These are phyloP conservation scores for Protonibea diacanthus DNA, from an alignment of 2,797 vertebrate species.

Conservation along the genomic window DNA sequence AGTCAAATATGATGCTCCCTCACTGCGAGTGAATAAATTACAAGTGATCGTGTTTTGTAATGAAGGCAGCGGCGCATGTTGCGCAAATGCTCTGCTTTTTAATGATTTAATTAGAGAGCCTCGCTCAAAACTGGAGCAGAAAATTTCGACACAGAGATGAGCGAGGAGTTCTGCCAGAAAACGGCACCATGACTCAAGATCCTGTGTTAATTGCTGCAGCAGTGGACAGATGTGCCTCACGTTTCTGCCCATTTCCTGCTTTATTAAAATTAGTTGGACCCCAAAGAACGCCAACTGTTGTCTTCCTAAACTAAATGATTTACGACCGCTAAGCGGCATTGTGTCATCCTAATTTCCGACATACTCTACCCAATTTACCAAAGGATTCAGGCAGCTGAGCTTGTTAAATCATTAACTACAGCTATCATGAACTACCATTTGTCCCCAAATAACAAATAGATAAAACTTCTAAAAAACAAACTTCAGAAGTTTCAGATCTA, in stretches of 20 bases:
- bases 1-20: constrained; percentile 62
- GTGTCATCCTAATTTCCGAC: constrained; percentile 61
- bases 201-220: constrained; percentile 75
- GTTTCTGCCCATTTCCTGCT: constrained; percentile 74
- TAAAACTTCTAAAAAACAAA: constrained; percentile 1
- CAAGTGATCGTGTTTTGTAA: constrained; percentile 78
- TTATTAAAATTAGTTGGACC: constrained; percentile 74
- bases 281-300: constrained; percentile 73
- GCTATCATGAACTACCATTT: constrained; percentile 19
- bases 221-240: constrained; percentile 81
- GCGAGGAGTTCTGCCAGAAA: constrained; percentile 62
- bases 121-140: constrained; percentile 80
- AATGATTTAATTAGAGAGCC: constrained; percentile 86
- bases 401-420: constrained; percentile 48
- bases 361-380: constrained; percentile 32
- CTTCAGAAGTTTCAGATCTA: background rate
- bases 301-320: constrained; percentile 74
- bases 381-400: constrained; percentile 42
- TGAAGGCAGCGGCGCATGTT: constrained; percentile 82
- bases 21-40: constrained; percentile 80
- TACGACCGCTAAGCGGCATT: constrained; percentile 54
- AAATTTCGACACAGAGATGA: constrained; percentile 76
- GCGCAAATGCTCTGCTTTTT: constrained; percentile 81
- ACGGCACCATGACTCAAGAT: constrained; percentile 51
- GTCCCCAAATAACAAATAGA: constrained; percentile 4